These are phyloP conservation scores for Hirudinaria manillensis DNA, from an alignment of 2,888 invertebrate species.

Conservation along the genomic window DNA sequence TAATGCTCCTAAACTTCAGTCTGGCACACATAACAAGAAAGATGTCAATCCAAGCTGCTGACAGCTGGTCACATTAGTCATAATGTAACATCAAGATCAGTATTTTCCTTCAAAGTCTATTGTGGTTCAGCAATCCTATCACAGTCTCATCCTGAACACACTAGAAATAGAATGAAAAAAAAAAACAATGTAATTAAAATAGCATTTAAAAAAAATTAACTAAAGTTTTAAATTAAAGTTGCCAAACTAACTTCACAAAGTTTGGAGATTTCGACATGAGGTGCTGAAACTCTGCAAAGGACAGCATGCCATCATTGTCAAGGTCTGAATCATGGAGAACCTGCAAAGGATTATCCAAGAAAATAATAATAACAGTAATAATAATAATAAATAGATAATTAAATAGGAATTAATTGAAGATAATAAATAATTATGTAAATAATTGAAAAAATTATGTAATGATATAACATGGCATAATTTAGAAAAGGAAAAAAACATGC, in stretches of 20 bases:
- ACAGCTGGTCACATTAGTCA: no score
- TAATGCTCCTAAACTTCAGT: no score
- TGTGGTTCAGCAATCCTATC: not conserved
- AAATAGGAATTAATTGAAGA: no score
- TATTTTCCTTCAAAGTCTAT: no score
- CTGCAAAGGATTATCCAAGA: slow-evolving; percentile 19
- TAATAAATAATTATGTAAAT: no score
- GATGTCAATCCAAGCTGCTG: no score
- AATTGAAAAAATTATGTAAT: not conserved
- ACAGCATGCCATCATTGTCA: slow-evolving; percentile 51
- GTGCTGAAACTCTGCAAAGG: slow-evolving; percentile 55
- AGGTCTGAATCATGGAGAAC: slow-evolving; percentile 50
- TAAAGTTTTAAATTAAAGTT: not conserved
- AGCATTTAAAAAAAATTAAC: not conserved
- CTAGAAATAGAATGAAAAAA: not conserved
- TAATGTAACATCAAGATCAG: no score
- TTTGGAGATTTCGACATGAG: slow-evolving; percentile 54
- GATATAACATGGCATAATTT: not conserved
- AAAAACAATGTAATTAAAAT: not conserved
- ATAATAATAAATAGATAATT: not conserved
- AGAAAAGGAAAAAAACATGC: no score
- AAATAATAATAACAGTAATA: not conserved
- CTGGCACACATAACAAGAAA: no score
- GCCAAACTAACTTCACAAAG: slow-evolving; percentile 50
- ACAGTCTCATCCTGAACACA: slow-evolving; percentile 6